Evolutionary conservation across 1,140 invertebrate genomes (phyloP).

Genomic region (Leptinotarsa defecta): DNA sequence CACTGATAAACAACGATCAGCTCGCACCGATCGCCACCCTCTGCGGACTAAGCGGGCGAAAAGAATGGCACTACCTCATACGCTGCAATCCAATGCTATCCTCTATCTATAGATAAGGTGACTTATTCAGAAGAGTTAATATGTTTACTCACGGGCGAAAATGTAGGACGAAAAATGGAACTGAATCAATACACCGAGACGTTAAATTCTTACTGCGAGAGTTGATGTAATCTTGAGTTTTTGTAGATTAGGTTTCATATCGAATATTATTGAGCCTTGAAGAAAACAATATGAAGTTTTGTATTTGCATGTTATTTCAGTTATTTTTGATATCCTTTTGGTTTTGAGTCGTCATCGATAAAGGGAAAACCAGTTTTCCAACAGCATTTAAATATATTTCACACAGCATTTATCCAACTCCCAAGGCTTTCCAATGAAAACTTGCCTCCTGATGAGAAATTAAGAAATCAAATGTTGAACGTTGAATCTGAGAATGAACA

Average conservation of each 20-base stretch:
- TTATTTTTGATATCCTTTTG: no score
- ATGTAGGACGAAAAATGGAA: constrained; percentile 18
- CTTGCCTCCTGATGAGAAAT: no score
- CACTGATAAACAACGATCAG: not conserved
- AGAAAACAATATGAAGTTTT: no score
- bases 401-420: no score
- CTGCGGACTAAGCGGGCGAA: not conserved
- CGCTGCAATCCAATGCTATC: not conserved
- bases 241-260: not conserved
- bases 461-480: no score
- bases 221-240: not conserved
- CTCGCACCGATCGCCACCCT: not conserved
- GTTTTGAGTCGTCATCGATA: no score
- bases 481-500: no score
- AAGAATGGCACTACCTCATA: constrained; percentile 1
- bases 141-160: constrained; percentile 12
- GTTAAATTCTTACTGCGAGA: not conserved
- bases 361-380: no score
- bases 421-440: no score
- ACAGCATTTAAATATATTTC: no score
- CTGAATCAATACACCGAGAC: constrained; percentile 15
- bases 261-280: not conserved
- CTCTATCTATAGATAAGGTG: constrained; percentile 13
- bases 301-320: no score
- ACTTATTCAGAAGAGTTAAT: constrained; percentile 18